Evolutionary conservation across 2,888 invertebrate genomes (phyloP).

Genomic region (Allophyes oxyacanthae): DNA sequence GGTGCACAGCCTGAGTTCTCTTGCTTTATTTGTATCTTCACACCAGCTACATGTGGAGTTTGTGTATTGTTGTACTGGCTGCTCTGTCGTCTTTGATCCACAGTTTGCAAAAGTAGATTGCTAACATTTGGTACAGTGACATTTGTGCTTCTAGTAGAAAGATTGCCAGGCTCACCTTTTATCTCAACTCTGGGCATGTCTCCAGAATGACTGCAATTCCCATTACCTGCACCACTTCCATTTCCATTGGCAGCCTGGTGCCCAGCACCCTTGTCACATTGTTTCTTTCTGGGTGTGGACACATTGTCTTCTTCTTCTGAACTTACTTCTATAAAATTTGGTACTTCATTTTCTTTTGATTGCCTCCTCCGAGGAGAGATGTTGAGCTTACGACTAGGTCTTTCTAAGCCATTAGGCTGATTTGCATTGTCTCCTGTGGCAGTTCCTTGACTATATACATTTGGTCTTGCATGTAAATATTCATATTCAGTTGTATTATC

Average conservation of each 20-base stretch:
- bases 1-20: slow-evolving; percentile 58
- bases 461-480: slow-evolving; percentile 46
- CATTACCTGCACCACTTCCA: slow-evolving; percentile 45
- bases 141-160: slow-evolving; percentile 55
- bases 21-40: slow-evolving; percentile 61
- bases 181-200: slow-evolving; percentile 62
- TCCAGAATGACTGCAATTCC: slow-evolving; percentile 39
- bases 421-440: slow-evolving; percentile 40
- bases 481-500: slow-evolving; percentile 66
- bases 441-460: slow-evolving; percentile 46
- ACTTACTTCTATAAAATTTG: slow-evolving; percentile 83
- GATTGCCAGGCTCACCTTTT: slow-evolving; percentile 73
- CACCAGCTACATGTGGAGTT: slow-evolving; percentile 27
- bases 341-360: slow-evolving; percentile 77
- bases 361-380: slow-evolving; percentile 82
- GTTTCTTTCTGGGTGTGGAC: slow-evolving; percentile 71
- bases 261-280: slow-evolving; percentile 64
- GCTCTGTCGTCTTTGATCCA: slow-evolving; percentile 35
- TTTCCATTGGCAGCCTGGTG: slow-evolving; percentile 20
- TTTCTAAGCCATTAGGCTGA: slow-evolving; percentile 68
- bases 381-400: slow-evolving; percentile 83
- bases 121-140: slow-evolving; percentile 43
- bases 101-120: slow-evolving; percentile 42
- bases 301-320: slow-evolving; percentile 85
- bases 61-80: slow-evolving; percentile 41